Evolutionary conservation across 2,888 invertebrate species (phyloP), one percentile per base, ranked within the genome.

Genomic region (Dioctria linearis): DNA sequence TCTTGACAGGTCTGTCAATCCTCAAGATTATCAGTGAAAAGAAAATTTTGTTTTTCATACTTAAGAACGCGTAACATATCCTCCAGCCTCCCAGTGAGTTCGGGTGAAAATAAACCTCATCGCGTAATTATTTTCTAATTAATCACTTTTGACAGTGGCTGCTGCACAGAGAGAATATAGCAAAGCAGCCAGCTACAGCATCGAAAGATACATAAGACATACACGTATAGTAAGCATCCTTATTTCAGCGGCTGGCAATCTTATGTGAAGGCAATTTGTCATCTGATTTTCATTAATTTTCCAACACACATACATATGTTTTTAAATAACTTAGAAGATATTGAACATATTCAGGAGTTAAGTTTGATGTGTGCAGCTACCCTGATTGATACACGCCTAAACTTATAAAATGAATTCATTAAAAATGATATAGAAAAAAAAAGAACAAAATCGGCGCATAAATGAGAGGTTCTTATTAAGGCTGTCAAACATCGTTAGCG

Each of bases 221-320:
- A 9, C 40, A 9, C 40, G 37, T 46, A 49, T 69, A 37, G 37
- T n/a, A 54, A 37, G 73, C 73, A 57, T 73, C 57, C 73, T 57
- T 73, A 57, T 57, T 73, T 57, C 49, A 76, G 49, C 76, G 49
- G 37, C 46, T 63, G 63, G 73, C 46, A 76, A 63, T 46, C 63
- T 63, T 63, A 11, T 63, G 49, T 25, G 46, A 63, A 46, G 51
- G 76, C 63, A 76, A 76, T 76, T 76, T 76, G 76, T 76, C 76
- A 76, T 63, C 63, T 46, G 46, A 76, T 76, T 76, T 76, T 76
- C 76, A 76, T 76, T 76, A 76, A 76, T 76, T 63, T 76, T n/a
- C 59, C 39, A 9, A n/a, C 42, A 25, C 25, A 25, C 13, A 13
- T 43, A 61, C 61, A 8, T 3, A 25, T 13, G 43, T 37, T 59